Conservation (phyloP, 2,888 invertebrate species). For the Cancer borealis region DNA sequence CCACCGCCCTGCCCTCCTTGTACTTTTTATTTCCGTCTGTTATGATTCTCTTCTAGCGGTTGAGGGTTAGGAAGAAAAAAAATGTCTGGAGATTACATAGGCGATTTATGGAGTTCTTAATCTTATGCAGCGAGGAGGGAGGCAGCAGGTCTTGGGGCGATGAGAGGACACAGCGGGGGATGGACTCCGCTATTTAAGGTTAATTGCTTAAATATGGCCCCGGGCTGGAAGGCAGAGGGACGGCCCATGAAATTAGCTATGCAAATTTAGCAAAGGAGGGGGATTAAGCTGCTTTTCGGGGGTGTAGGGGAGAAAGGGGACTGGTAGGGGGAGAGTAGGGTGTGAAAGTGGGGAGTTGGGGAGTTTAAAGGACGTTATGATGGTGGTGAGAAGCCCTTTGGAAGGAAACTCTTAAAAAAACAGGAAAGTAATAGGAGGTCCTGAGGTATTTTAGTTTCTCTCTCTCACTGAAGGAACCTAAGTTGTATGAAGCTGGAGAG, state of each 20-base stretch:
- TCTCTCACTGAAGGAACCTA: too few relatives aligned
- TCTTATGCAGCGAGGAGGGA: neutral
- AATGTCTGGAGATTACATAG: neutral
- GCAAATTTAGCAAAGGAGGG: slow-evolving; percentile 56
- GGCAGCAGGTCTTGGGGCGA: neutral
- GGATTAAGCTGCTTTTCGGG: slow-evolving; percentile 60
- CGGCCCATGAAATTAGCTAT: slow-evolving; percentile 68
- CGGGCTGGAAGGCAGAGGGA: slow-evolving; percentile 42
- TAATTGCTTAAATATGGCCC: slow-evolving; percentile 71
- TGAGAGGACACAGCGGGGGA: slow-evolving; percentile 25
- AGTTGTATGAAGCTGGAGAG: neutral
- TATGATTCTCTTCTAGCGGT: neutral
- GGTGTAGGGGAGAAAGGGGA: neutral
- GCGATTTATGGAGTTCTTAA: neutral
- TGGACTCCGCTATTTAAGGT: slow-evolving; percentile 61
- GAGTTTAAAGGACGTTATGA: neutral
- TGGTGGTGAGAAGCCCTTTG: neutral
- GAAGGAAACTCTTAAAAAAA: neutral
- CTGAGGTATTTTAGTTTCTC: too few relatives aligned
- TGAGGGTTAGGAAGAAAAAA: neutral
- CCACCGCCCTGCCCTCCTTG: neutral
- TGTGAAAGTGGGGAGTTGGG: neutral
- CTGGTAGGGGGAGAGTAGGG: neutral
- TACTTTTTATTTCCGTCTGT: neutral
- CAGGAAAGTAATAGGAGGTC: too few relatives aligned